phyloP scores from a whole-genome alignment of 2,113 vertebrate species.

The Malurus alboscapulatus region DNA sequence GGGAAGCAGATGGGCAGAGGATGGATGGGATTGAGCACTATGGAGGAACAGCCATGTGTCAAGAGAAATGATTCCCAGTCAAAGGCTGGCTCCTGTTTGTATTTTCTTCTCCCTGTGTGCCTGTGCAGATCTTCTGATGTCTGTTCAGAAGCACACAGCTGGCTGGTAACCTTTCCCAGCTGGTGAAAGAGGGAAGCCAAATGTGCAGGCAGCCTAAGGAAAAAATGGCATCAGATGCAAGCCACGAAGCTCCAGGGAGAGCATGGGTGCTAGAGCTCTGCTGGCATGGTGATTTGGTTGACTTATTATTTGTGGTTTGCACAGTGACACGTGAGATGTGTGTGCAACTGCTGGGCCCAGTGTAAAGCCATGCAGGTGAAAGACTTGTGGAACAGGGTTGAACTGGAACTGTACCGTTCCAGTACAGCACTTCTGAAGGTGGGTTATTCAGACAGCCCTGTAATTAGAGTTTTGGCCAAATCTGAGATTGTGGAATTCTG shows the following conservation, averaged over 20 bases:
- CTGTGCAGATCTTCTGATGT: neutral
- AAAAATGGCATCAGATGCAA: neutral
- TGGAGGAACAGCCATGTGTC: neutral
- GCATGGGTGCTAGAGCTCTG: neutral
- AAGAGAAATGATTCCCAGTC: neutral
- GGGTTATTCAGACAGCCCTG: neutral
- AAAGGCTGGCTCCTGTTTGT: neutral
- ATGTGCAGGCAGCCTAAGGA: neutral
- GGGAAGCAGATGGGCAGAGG: constrained; percentile 4
- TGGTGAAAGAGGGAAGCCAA: neutral
- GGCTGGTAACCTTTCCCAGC: neutral
- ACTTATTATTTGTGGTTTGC: neutral
- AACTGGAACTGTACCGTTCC: neutral
- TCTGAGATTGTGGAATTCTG: neutral
- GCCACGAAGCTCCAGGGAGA: neutral
- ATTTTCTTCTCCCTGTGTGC: neutral
- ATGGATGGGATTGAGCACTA: neutral
- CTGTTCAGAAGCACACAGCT: constrained; percentile 5
- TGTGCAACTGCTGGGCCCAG: neutral
- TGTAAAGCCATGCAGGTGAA: neutral
- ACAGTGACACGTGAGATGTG: fast-evolving
- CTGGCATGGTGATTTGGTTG: neutral
- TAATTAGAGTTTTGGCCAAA: neutral
- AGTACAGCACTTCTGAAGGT: neutral
- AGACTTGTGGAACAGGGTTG: neutral